These are phyloP conservation scores for Poecilia wingei DNA, from an alignment of 2,797 vertebrate species.

Conservation along the genomic window DNA sequence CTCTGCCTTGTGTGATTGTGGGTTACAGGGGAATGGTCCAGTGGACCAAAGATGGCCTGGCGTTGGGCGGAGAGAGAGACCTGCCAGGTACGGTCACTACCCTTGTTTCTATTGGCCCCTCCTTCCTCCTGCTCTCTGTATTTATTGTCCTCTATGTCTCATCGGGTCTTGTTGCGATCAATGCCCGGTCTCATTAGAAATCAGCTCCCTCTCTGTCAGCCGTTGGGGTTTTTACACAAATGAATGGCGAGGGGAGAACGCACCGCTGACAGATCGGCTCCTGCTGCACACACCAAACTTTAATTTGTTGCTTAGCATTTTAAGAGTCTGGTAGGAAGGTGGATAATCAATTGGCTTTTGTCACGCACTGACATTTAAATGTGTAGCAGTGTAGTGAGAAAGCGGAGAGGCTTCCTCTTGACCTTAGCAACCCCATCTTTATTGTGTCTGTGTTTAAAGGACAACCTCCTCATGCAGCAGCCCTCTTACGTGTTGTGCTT, in stretches of 20 bases:
- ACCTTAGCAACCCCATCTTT: conserved; percentile 69
- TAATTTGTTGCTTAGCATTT: conserved; percentile 83
- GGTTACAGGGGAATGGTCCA: conserved; percentile 89
- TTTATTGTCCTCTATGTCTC: conserved; percentile 50
- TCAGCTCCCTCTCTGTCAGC: conserved; percentile 64
- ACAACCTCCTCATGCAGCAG: conserved; percentile 57
- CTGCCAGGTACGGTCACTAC: conserved; percentile 83
- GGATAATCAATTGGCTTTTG: conserved; percentile 82
- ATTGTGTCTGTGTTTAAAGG: conserved; percentile 73
- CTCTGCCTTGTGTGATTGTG: conserved; percentile 85
- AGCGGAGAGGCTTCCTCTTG: conserved; percentile 61
- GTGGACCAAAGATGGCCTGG: conserved; percentile 93
- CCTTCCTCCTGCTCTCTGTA: conserved; percentile 9
- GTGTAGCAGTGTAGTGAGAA: conserved; percentile 57
- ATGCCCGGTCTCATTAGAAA: conserved; percentile 75
- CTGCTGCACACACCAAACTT: conserved; percentile 65
- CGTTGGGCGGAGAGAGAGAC: conserved; percentile 89
- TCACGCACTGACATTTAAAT: conserved; percentile 80
- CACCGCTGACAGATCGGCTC: conserved; percentile 44
- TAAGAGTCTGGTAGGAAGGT: conserved; percentile 74
- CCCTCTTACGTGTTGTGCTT: conserved; percentile 61
- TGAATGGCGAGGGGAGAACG: conserved; percentile 69
- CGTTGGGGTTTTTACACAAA: conserved; percentile 67
- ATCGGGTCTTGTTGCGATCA: conserved; percentile 55
- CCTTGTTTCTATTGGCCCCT: neutral